Evolutionary conservation across 2,797 vertebrate genomes (phyloP).

Genomic region (Oreortyx pictus): DNA sequence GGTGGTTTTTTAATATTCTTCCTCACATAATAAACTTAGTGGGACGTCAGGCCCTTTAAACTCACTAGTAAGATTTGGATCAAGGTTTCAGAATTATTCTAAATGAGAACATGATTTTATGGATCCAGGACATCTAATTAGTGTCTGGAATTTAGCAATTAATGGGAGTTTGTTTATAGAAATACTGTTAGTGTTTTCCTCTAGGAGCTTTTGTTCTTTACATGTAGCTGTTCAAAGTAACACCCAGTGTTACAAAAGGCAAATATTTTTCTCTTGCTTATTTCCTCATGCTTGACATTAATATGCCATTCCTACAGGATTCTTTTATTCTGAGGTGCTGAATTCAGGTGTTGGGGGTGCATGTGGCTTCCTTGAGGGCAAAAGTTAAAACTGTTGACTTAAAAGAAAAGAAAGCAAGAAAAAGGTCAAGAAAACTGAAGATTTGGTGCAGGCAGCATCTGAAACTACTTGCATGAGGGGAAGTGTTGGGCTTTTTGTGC

Average conservation of each 20-base stretch:
- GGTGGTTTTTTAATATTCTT: background rate
- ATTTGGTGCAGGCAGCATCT: background rate
- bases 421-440: background rate
- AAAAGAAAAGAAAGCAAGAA: background rate
- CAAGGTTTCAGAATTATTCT: background rate
- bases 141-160: background rate
- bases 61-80: background rate
- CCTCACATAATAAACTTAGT: background rate
- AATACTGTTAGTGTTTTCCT: background rate
- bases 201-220: background rate
- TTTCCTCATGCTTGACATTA: background rate
- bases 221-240: background rate
- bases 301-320: background rate
- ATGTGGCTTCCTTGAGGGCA: background rate
- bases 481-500: background rate
- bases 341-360: background rate
- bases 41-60: background rate
- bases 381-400: background rate
- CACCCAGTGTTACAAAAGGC: background rate
- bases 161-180: background rate
- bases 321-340: background rate
- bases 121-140: background rate
- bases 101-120: background rate
- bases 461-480: fast-evolving
- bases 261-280: background rate